Evolutionary conservation across 2,888 invertebrate species (phyloP), one percentile per base, ranked within the genome.

Genomic region (Dicycla oo): DNA sequence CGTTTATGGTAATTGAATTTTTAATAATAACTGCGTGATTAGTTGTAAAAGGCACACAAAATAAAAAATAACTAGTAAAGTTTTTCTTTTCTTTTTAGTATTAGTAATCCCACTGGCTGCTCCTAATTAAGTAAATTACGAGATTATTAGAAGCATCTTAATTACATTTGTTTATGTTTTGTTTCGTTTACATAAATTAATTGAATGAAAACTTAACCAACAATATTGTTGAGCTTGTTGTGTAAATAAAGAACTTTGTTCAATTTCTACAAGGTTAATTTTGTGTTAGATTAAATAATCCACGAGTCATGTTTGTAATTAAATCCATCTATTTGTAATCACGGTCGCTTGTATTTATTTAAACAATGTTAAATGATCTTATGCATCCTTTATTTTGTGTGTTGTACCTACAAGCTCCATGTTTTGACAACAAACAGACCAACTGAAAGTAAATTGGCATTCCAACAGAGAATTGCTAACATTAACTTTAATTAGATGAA

Each of bases 271-370:
- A 23, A 20, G 13, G 5, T 15, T 0, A 10, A 49, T 82, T 70
- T 71, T 38, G 23, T n/a, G 43, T 49, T 57, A 68, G 43, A 73
- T 70, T 64, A 58, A 77, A 84, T 84, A 84, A 85, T 76, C 74
- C 74, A 78, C 84, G 81, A 86, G 82, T 88, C 81, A 80, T 86
- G 80, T 85, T 85, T 87, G 82, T 84, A 87, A 90, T 87, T 82
- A 84, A 85, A 87, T 84, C 80, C 68, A 67, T 62, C 68, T 81
- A 84, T 87, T 86, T 75, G 71, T 81, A 80, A 84, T 84, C 76
- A 84, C 68, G 64, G 75, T 72, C 74, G 60, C 57, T 62, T 78
- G 73, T 79, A 71, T 80, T 85, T 69, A 79, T 78, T 72, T n/a
- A 74, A 54, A 69, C 58, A 81, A 68, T 65, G 40, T 65, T 66